A percentile compares a stretch with the other conserved stretches of the same genome.
phyloP scores from a whole-genome alignment of 23 tunicate species.

The Diplosoma virens region DNA sequence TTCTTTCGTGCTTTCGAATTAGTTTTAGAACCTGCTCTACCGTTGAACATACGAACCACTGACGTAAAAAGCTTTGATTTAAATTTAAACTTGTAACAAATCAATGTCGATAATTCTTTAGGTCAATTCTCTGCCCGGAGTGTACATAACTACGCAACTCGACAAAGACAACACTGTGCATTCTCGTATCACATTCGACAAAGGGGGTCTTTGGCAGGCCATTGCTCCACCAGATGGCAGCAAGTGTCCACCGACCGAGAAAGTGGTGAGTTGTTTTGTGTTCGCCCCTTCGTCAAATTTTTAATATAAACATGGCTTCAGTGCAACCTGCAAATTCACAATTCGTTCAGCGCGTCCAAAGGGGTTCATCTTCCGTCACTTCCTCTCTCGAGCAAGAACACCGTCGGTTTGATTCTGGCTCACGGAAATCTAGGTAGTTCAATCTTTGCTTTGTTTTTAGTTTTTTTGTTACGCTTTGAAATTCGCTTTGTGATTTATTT shows the following conservation, averaged over 20 bases:
- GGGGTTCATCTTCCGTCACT: constrained; percentile 52
- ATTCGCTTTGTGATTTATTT: too few species aligned
- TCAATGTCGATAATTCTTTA: too few species aligned
- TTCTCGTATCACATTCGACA: constrained; percentile 77
- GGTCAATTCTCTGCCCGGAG: constrained; percentile 88
- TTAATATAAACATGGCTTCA: constrained; percentile 42
- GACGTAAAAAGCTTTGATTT: too few species aligned
- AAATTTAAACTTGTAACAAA: too few species aligned
- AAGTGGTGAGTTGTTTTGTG: constrained; percentile 43
- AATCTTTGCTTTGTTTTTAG: too few species aligned
- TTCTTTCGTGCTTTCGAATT: too few species aligned
- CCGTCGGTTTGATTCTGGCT: constrained; percentile 89
- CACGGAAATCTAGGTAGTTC: constrained; percentile 95
- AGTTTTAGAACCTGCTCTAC: too few species aligned
- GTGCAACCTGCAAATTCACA: constrained; percentile 93
- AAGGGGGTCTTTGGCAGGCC: constrained; percentile 88
- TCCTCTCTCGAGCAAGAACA: constrained; percentile 56
- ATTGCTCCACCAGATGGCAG: constrained; percentile 54
- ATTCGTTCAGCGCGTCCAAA: constrained; percentile 70
- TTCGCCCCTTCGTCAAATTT: background rate
- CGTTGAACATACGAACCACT: too few species aligned
- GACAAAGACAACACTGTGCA: constrained; percentile 73
- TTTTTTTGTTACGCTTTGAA: too few species aligned
- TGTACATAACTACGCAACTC: constrained; percentile 88
- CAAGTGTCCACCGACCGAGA: constrained; percentile 58